Conservation (phyloP, 92 coral and sea anemone genomes). For the Phenganax marumi region DNA sequence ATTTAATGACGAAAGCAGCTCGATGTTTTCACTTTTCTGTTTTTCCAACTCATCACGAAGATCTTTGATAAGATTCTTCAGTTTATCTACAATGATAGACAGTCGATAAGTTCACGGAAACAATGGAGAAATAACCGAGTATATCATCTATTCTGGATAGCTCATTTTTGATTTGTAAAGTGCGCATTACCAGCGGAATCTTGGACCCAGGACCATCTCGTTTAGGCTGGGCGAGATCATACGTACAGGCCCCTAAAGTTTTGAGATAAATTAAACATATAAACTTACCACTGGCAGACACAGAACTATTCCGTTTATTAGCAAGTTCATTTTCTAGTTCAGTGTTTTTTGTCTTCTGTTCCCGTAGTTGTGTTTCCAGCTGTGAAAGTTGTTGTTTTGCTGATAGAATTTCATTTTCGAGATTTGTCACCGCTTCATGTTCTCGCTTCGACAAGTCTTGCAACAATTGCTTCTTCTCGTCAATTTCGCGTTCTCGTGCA, state of each 20-base stretch:
- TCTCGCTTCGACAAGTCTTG: slow-evolving; percentile 72
- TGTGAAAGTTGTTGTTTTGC: slow-evolving; percentile 28
- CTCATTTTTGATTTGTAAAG: too few species aligned
- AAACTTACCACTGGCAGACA: slow-evolving; percentile 18
- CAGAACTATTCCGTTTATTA: not conserved
- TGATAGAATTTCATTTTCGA: slow-evolving; percentile 27
- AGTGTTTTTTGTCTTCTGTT: slow-evolving; percentile 23
- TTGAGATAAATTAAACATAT: not conserved
- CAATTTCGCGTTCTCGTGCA: slow-evolving; percentile 80
- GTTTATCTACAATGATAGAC: slow-evolving; percentile 58
- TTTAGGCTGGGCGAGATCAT: not conserved
- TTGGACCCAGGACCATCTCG: too few species aligned
- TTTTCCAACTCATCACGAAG: slow-evolving; percentile 65
- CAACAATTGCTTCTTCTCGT: slow-evolving; percentile 67
- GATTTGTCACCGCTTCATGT: slow-evolving; percentile 61
- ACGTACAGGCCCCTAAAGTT: not conserved
- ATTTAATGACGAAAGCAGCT: slow-evolving; percentile 54
- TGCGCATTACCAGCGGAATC: too few species aligned
- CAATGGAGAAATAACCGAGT: too few species aligned
- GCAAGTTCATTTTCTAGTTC: slow-evolving; percentile 27
- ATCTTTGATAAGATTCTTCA: slow-evolving; percentile 65
- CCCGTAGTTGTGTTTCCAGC: slow-evolving; percentile 12
- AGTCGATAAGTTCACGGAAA: too few species aligned
- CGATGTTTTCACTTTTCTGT: slow-evolving; percentile 55
- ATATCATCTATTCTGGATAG: too few species aligned